phyloP scores from a whole-genome alignment of 2,797 vertebrate genomes.

The Hipposideros larvatus region DNA sequence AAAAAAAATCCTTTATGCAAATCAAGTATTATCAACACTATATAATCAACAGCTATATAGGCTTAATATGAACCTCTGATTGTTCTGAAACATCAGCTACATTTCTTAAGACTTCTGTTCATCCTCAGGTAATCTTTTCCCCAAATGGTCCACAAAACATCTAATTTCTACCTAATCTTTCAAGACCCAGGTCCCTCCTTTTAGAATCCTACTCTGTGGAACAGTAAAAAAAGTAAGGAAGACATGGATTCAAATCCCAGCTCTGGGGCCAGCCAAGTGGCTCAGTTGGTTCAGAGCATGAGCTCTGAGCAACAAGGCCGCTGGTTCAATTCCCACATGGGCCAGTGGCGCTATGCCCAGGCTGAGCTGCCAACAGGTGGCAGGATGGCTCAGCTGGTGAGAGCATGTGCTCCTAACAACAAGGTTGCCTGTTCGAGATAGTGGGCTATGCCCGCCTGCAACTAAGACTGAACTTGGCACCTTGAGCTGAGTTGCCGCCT shows the following conservation, averaged over 20 bases:
- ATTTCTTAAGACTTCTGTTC: not conserved
- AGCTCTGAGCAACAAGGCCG: too few relatives aligned
- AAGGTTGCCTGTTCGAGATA: too few relatives aligned
- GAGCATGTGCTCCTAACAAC: too few relatives aligned
- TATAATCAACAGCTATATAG: not conserved
- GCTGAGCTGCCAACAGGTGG: too few relatives aligned
- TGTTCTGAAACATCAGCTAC: not conserved
- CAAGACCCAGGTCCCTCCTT: slow-evolving; percentile 9
- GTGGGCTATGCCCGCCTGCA: too few relatives aligned
- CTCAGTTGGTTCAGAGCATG: too few relatives aligned
- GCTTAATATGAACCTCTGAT: not conserved
- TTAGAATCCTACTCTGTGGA: not conserved
- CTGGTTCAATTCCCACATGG: too few relatives aligned
- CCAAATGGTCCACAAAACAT: not conserved
- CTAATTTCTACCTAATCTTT: not conserved
- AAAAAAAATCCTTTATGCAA: not conserved
- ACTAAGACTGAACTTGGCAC: too few relatives aligned
- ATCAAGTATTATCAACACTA: not conserved
- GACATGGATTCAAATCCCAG: not conserved
- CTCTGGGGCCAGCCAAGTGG: not conserved
- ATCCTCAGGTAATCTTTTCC: not conserved
- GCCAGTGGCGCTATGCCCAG: too few relatives aligned
- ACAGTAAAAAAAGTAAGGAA: not conserved
- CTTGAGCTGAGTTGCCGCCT: too few relatives aligned
- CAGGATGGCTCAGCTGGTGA: too few relatives aligned